Conservation (phyloP, 2,113 vertebrate species). For the Azemiops feae region DNA sequence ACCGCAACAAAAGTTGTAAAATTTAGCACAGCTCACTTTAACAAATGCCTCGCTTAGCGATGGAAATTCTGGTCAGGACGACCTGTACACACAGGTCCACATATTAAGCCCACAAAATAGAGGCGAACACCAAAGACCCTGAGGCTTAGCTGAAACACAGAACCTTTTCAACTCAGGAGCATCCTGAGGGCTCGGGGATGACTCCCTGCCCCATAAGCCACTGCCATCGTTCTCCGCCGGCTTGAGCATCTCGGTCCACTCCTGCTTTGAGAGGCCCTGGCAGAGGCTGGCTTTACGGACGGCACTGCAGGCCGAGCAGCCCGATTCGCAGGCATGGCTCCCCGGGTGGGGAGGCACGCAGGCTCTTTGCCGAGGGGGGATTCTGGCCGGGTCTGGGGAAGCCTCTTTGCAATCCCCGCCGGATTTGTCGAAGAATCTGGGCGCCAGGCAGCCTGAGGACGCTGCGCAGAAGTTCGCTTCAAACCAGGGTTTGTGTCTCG, state of each 20-base stretch:
- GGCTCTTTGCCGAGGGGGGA: not conserved
- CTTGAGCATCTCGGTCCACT: constrained; percentile 69
- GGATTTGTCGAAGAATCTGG: not conserved
- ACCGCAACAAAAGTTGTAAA: too few species aligned
- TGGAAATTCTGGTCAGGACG: not conserved
- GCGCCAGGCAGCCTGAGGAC: not conserved
- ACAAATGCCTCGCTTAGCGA: too few species aligned
- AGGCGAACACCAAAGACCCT: not conserved
- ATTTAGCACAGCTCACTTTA: too few species aligned
- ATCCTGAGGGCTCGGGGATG: constrained; percentile 24
- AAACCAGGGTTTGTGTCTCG: constrained; percentile 30
- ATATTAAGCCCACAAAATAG: not conserved
- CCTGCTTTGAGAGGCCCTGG: constrained; percentile 46
- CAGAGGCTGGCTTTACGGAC: not conserved
- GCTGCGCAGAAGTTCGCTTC: constrained; percentile 22
- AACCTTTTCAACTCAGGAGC: constrained; percentile 43
- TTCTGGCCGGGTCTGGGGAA: not conserved
- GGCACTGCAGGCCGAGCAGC: constrained; percentile 25
- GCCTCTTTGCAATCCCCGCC: not conserved
- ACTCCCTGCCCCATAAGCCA: not conserved
- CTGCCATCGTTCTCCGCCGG: constrained; percentile 36
- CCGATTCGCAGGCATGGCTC: not conserved
- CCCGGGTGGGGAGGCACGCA: not conserved
- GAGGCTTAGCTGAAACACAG: not conserved
- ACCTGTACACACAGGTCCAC: not conserved